These are phyloP conservation scores for Pogona vitticeps DNA, from an alignment of 2,113 vertebrate species.

Conservation along the genomic window DNA sequence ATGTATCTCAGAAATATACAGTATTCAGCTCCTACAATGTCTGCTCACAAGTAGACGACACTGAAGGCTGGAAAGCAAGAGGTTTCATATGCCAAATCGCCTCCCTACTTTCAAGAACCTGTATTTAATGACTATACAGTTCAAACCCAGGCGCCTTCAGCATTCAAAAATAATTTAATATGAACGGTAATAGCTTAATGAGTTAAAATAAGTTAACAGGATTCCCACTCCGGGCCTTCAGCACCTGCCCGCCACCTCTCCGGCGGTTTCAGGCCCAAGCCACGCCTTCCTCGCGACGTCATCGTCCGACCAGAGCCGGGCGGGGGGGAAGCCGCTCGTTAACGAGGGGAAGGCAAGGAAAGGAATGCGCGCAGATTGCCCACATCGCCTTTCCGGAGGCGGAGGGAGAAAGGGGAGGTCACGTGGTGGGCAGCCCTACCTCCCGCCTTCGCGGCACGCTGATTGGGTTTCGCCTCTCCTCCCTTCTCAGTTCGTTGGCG, in stretches of 20 bases:
- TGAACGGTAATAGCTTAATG: no score
- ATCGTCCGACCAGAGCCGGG: background rate
- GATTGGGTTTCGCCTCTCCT: accelerated
- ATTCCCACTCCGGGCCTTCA: no score
- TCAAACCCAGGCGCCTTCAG: no score
- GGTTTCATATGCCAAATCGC: no score
- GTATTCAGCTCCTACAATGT: no score
- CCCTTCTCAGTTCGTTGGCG: background rate
- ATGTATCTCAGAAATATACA: no score
- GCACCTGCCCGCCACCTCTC: background rate
- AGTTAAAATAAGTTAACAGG: no score
- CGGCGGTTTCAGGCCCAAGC: background rate
- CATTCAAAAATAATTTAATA: no score
- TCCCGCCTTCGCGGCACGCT: accelerated
- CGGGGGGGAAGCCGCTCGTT: background rate
- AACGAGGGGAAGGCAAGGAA: accelerated
- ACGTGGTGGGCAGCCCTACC: background rate
- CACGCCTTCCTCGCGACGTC: background rate
- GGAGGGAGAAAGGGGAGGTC: accelerated
- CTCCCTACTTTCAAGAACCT: no score
- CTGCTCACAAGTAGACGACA: no score
- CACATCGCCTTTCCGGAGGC: accelerated
- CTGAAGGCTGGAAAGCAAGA: no score
- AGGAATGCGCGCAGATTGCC: background rate
- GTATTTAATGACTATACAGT: no score